Evolutionary conservation across 2,113 vertebrate species (phyloP), one percentile per base, ranked within the genome.

Genomic region (Amblyornis subalaris): DNA sequence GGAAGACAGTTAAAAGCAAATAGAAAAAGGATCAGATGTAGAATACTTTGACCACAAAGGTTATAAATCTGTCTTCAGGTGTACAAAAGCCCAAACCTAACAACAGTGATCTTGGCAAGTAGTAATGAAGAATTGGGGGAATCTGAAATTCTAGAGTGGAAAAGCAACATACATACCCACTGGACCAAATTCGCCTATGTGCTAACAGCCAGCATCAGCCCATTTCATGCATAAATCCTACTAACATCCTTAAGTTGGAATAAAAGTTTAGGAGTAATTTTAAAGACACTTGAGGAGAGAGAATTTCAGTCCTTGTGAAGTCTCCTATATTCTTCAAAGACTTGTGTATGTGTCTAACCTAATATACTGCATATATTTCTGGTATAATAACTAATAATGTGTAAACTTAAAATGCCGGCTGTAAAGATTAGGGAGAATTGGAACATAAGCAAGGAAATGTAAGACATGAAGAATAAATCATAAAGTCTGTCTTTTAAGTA

Each of bases 141-240:
- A 83, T 85, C 75, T 91, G 87, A 97, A 93, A 74, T 80, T 88
- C 51, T 80, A 19, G 81, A 88, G 54, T 76, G 55, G 58, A 95
- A 95, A 88, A 92, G 85, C 78, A 95, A 76, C 87, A 89, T 33
- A 76, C 71, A 83, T 42, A 91, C 78, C 74, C 71, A 64, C 28
- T 61, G 22, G 35, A 70, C 51, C 86, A 80, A 94, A 93, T 91
- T 93, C 83, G 82, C 31, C 50, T 14, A 1, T 55, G 38, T 70
- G 44, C 91, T 70, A 92, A 87, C 14, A 64, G 76, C 33, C 70
- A 89, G 81, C 50, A 91, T 47, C 48, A 64, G 44, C 51, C 40
- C 1, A 6, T 45, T 86, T 84, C 35, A 51, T 20, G 2, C 35
- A 67, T 64, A 93, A 86, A 71, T 74, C 47, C 55, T 36, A 14